Evolutionary conservation across 2,797 vertebrate species (phyloP).

Genomic region (Zenarchopterus dispar): DNA sequence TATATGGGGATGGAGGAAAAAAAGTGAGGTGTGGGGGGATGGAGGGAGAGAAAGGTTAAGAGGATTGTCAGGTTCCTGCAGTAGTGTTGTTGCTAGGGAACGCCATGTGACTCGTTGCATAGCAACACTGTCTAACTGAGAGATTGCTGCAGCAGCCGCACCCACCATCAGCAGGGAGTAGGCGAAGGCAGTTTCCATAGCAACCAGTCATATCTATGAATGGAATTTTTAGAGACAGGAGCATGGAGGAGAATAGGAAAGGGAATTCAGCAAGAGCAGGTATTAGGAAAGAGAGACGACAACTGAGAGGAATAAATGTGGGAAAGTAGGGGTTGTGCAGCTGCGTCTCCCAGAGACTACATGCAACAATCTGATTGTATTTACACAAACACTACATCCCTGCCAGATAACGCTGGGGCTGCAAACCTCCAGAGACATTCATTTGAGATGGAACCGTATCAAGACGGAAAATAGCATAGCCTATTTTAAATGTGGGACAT

Average conservation of each 20-base stretch:
- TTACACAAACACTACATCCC: constrained; percentile 13
- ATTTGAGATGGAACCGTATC: constrained; percentile 45
- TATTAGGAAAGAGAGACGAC: constrained; percentile 35
- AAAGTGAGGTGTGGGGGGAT: constrained; percentile 69
- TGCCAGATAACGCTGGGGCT: constrained; percentile 20
- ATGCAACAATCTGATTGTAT: constrained; percentile 7
- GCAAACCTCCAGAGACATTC: constrained; percentile 53
- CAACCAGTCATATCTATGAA: constrained; percentile 78
- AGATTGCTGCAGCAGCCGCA: constrained; percentile 83
- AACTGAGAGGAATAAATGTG: constrained; percentile 22
- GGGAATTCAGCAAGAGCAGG: constrained; percentile 46
- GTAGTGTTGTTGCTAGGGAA: constrained; percentile 87
- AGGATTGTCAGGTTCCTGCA: constrained; percentile 84
- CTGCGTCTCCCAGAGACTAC: constrained; percentile 28
- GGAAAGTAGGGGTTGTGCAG: constrained; percentile 8
- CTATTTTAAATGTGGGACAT: constrained; percentile 69
- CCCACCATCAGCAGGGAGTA: constrained; percentile 81
- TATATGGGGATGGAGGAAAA: constrained; percentile 34
- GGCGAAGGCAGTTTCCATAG: constrained; percentile 84
- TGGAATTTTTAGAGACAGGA: constrained; percentile 66
- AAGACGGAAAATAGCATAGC: constrained; percentile 53
- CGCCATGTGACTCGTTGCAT: constrained; percentile 84
- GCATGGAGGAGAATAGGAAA: constrained; percentile 31
- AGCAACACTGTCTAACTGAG: constrained; percentile 82
- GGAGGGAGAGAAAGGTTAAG: constrained; percentile 79